Evolutionary conservation across 2,888 invertebrate species (phyloP).

Genomic region (Agrilus biguttatus): DNA sequence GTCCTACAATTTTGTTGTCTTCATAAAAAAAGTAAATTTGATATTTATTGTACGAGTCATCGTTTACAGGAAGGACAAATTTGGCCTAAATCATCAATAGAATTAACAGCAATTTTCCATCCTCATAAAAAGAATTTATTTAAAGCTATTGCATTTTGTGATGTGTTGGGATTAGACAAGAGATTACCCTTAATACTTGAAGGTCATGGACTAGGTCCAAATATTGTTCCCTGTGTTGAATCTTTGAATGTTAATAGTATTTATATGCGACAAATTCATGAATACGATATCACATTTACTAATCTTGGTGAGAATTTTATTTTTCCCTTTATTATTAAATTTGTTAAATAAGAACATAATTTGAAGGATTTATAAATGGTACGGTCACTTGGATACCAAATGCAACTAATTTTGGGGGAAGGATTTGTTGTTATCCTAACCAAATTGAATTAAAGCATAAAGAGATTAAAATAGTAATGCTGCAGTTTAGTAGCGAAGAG

Average conservation of each 20-base stretch:
- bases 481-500: slow-evolving; percentile 41
- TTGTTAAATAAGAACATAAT: background rate
- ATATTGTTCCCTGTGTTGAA: slow-evolving; percentile 38
- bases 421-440: slow-evolving; percentile 36
- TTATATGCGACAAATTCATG: slow-evolving; percentile 41
- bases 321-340: slow-evolving; percentile 7
- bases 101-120: slow-evolving; percentile 39
- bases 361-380: slow-evolving; percentile 43
- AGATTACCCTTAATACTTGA: slow-evolving; percentile 37
- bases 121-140: too few relatives aligned
- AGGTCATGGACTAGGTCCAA: slow-evolving; percentile 44
- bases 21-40: too few relatives aligned
- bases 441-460: slow-evolving; percentile 34
- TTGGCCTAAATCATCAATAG: slow-evolving; percentile 40
- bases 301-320: slow-evolving; percentile 36
- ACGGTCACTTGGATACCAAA: slow-evolving; percentile 35
- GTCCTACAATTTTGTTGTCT: too few relatives aligned
- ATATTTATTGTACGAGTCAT: background rate
- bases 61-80: slow-evolving; percentile 38
- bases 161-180: slow-evolving; percentile 39
- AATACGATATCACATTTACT: slow-evolving; percentile 44
- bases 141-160: slow-evolving; percentile 37
- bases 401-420: slow-evolving; percentile 40
- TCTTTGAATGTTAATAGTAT: slow-evolving; percentile 41
- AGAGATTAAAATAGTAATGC: slow-evolving; percentile 36